phyloP scores from a whole-genome alignment of 2,113 vertebrate species.

The Oncorhynchus tshawytscha region DNA sequence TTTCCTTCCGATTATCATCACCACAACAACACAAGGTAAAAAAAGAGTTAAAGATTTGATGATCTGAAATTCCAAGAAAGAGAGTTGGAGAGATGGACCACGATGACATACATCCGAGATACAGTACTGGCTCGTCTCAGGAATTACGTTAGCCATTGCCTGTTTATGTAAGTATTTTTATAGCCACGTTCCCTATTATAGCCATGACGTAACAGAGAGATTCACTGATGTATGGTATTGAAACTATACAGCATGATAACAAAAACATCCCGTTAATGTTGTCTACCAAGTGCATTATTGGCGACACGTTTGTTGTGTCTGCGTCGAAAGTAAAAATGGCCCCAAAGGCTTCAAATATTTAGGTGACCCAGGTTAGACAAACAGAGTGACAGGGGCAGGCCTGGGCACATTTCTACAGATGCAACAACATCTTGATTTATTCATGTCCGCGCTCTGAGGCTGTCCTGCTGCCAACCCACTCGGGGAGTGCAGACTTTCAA shows the following conservation, averaged over 20 bases:
- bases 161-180: neutral
- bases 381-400: constrained; percentile 2
- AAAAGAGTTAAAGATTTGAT: constrained; percentile 2
- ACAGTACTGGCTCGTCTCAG: neutral
- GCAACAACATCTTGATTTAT: neutral
- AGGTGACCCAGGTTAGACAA: constrained; percentile 12
- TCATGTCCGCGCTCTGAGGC: neutral
- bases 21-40: neutral
- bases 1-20: neutral
- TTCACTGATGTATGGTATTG: neutral
- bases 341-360: neutral
- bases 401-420: neutral
- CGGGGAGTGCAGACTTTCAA: neutral
- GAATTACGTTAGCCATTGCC: neutral
- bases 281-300: neutral
- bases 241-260: neutral
- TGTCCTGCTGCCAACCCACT: neutral
- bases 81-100: neutral
- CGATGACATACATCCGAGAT: neutral
- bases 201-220: neutral
- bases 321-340: neutral
- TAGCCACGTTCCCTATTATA: neutral
- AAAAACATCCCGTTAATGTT: neutral
- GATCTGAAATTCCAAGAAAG: neutral
- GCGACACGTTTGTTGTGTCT: neutral